phyloP scores from a whole-genome alignment of 2,888 invertebrate genomes.

The Cecidostiba fungosa region DNA sequence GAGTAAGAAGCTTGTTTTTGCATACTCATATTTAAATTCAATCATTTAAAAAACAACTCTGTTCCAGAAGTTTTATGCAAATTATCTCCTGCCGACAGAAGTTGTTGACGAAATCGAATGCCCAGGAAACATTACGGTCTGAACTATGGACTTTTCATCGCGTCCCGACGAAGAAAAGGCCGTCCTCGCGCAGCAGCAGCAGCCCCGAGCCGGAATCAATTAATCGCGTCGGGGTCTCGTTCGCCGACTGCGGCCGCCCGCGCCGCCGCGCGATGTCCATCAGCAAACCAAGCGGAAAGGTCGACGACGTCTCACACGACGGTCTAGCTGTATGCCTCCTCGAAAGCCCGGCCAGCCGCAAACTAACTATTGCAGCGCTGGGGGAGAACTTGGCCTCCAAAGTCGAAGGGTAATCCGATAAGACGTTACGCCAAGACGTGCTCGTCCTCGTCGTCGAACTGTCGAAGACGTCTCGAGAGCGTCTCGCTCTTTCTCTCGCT shows the following conservation, averaged over 20 bases:
- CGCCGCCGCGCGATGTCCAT: slow-evolving; percentile 49
- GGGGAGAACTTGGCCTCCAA: slow-evolving; percentile 64
- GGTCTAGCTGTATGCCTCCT: not conserved
- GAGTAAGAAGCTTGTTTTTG: not conserved
- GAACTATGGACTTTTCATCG: not conserved
- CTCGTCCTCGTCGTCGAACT: slow-evolving; percentile 66
- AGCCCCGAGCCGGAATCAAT: slow-evolving; percentile 56
- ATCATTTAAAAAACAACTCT: no score
- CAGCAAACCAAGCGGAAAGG: slow-evolving; percentile 62
- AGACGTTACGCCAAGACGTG: slow-evolving; percentile 70
- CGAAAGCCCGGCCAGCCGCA: slow-evolving; percentile 66
- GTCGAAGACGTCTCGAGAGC: slow-evolving; percentile 63
- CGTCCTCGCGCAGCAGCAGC: no score
- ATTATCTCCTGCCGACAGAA: no score
- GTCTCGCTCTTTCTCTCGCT: slow-evolving; percentile 26
- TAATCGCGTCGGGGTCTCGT: slow-evolving; percentile 42
- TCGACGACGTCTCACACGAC: slow-evolving; percentile 57
- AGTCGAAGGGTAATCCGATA: slow-evolving; percentile 68
- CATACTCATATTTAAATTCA: no score
- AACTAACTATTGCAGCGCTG: slow-evolving; percentile 73
- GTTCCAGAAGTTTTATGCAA: no score
- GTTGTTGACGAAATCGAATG: no score
- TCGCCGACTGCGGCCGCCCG: not conserved
- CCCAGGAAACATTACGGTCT: no score
- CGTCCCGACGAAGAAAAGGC: not conserved